Evolutionary conservation across 2,888 invertebrate genomes (phyloP), one percentile per base, ranked within the genome.

Genomic region (Melinaea menophilus): DNA sequence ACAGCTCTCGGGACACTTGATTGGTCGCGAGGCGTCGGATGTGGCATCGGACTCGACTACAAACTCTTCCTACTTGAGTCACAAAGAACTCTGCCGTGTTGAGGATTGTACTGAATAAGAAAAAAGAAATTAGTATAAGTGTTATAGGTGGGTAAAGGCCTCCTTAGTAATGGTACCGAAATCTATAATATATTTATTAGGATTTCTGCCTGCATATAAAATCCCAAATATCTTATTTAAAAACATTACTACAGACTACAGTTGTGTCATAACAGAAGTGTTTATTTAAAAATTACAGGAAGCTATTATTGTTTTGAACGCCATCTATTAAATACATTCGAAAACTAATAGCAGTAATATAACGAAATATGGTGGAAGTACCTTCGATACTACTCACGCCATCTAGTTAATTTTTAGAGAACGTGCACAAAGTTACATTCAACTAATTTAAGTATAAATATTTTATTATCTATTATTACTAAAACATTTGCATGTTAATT

Each of bases 1-100:
- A 79, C 2, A 86, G n/a, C 2, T 87, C 82, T 22, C 80, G 68
- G 0, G 79, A 72, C 0, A 77, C 41, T 35, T 80, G 79, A 3
- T 81, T 79, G 0, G 68, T 69, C 0, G 78, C 73, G 3, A 86
- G 2, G 12, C 76, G 71, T 0, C 73, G 69, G 1, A 86, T 11
- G 2, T 77, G 76, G 2, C 13, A 66, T 2, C 78, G 71, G 0
- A 75, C 60, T 5, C 67, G 69, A 2, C 57, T 62, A 64, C 73
- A 79, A 3, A 73, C 63, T 2, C 69, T 69, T 2, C 70, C 64
- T 1, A 85, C 1, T 0, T 79, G 78, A 0, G 64, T n/a, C 2
- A 81, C 22, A 13, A 80, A 46, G 2, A 81, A 0, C 34, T 81
- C 80, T 0, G 77, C 77, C 0, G 75, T 70, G 55, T 67, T 75